Base-by-base conservation (phyloP, 2,113 vertebrate species). In the Mesembrinibis cayennensis region DNA sequence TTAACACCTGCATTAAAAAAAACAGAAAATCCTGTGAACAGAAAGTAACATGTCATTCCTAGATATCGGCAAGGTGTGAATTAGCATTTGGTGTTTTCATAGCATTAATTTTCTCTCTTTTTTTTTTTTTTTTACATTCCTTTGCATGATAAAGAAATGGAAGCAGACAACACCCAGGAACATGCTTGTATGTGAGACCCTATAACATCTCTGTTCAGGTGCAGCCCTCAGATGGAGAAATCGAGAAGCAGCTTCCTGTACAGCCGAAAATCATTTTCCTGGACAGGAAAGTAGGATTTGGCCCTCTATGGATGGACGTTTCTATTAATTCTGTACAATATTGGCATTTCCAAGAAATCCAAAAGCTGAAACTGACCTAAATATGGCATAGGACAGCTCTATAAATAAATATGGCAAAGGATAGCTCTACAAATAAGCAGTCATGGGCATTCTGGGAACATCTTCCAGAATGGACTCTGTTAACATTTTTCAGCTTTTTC, bases 151-250 rank as follows among this genome's bases (percentile, higher is more conserved):
- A 47, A 95, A 98, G 97, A 90, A 98, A 98, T 67, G 56, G 72
- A 86, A 98, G 97, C 91, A 93, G 34, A 32, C 70, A 80, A 27
- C 55, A 65, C 11, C 66, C 87, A 79, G 96, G 36, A 85, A 96
- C 92, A 0, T 16, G 15, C 21, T 66, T 98, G 53, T 98, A 98
- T 42, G 63, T 91, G 22, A 97, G 89, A 23, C 98, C 98, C 29
- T 94, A 95, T 21, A 78, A 36, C 34, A 98, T 99, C 71, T 95
- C 90, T 18, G 69, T 98, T 42, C 77, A 96, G 7, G 94, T 97
- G 19, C 98, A 98, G 59, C 98, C 98, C 14, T 98, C 97, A 6
- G 96, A 98, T 77, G 98, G 98, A 89, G 95, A 97, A 83, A 95
- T 95, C 0, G 98, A 97, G n/a, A 98, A 95, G 50, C 92, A 96